A percentile compares a stretch with the other conserved stretches of the same genome.
Evolutionary conservation across 2,888 invertebrate species (phyloP).

Genomic region (Drosophila quasianomalipes): DNA sequence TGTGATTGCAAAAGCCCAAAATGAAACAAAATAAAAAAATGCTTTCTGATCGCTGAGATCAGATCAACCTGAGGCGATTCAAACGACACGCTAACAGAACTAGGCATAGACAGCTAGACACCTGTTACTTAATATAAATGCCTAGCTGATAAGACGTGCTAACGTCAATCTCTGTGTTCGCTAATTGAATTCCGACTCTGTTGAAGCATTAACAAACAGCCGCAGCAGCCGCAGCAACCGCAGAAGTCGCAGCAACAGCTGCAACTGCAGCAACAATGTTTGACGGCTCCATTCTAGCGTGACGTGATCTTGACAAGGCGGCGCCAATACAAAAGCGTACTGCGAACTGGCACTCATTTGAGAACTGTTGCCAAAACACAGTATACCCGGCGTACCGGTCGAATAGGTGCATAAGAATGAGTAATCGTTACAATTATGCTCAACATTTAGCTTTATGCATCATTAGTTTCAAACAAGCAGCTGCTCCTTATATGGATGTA

Average conservation of each 20-base stretch:
- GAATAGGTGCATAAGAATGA: background rate
- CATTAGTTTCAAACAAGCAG: conserved; percentile 42
- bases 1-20: conserved; percentile 34
- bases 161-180: conserved; percentile 36
- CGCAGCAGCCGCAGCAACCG: background rate
- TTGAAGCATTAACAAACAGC: conserved; percentile 31
- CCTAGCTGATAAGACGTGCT: conserved; percentile 56
- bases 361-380: conserved; percentile 33
- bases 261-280: conserved; percentile 29
- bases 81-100: conserved; percentile 13
- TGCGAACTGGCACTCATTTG: conserved; percentile 26
- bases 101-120: conserved; percentile 17
- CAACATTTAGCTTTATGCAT: conserved; percentile 43
- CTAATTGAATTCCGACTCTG: conserved; percentile 60
- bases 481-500: background rate
- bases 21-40: background rate
- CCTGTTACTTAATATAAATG: conserved; percentile 38
- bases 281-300: conserved; percentile 69
- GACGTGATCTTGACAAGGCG: conserved; percentile 63
- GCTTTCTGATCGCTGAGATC: conserved; percentile 4
- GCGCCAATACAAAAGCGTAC: conserved; percentile 49
- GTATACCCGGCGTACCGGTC: conserved; percentile 6
- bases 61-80: conserved; percentile 9
- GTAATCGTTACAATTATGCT: conserved; percentile 40
- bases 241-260: conserved; percentile 4